These are phyloP conservation scores for Parotocinclus haroldoi DNA, from an alignment of 2,797 vertebrate genomes.

Conservation along the genomic window DNA sequence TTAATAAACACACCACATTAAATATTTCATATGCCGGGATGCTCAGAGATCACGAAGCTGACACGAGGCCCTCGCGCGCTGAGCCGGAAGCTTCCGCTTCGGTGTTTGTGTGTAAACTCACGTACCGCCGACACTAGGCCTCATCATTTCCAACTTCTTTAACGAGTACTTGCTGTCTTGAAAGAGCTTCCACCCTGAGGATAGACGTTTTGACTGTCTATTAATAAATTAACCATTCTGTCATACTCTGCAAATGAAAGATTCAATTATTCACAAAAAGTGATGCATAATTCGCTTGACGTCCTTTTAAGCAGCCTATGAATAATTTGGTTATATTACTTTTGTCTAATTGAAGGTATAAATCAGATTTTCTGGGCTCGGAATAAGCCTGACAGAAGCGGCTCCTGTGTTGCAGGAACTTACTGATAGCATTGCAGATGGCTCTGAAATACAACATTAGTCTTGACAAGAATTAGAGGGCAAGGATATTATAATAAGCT, in stretches of 20 bases:
- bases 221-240: slow-evolving; percentile 81
- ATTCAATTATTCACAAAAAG: slow-evolving; percentile 78
- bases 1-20: slow-evolving; percentile 77
- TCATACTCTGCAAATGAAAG: slow-evolving; percentile 74
- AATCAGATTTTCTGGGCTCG: slow-evolving; percentile 67
- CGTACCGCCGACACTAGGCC: slow-evolving; percentile 56
- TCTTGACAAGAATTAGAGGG: too few species aligned
- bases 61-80: slow-evolving; percentile 1
- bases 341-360: slow-evolving; percentile 75
- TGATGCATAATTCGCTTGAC: slow-evolving; percentile 74
- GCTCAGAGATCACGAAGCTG: slow-evolving; percentile 57
- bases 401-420: slow-evolving; percentile 59
- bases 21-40: slow-evolving; percentile 75
- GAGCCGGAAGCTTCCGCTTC: slow-evolving; percentile 36
- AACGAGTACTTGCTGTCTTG: slow-evolving; percentile 73
- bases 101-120: slow-evolving; percentile 69
- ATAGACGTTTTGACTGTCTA: slow-evolving; percentile 72
- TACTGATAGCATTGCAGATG: slow-evolving; percentile 61
- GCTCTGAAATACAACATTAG: too few species aligned
- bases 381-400: slow-evolving; percentile 60
- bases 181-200: slow-evolving; percentile 73
- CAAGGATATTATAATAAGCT: too few species aligned
- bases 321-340: slow-evolving; percentile 74
- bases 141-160: slow-evolving; percentile 72
- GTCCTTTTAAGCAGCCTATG: slow-evolving; percentile 71